Evolutionary conservation across 37 sponge, comb jelly and placozoan species (phyloP), one percentile per base, ranked within the genome.

Genomic region (Ephydatia muelleri): DNA sequence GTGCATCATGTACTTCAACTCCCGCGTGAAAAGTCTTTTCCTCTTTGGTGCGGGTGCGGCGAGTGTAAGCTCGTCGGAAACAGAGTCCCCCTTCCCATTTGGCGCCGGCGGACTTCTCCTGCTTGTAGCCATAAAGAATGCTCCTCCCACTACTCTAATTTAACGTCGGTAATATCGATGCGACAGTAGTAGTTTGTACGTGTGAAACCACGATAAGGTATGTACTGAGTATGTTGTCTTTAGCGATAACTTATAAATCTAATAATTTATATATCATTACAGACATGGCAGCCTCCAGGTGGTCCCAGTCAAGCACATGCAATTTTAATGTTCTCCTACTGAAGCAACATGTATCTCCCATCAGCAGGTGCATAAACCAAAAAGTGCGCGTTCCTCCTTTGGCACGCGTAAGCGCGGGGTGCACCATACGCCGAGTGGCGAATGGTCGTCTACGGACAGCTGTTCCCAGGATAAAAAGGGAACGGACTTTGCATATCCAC

Each of bases 1-100:
- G 77, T 97, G 96, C 93, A 99, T 97, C 97, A 99, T 99, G 70
- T 79, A 92, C 78, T 88, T 88, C 29, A 94, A 81, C 80, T 97
- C 97, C 67, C 94, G 85, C 23, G 78, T 91, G 47, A 95, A 94
- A 26, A 91, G 30, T 67, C 93, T 40, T 64, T 95, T 89, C 16
- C 57, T 57, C 57, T 57, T 57, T 14, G 57, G 57, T 14, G 57
- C 57, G 9, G 57, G 57, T 14, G 57, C 19, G 12, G 57, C 57
- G 19, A 57, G 12, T 14, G 19, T 14, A 57, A 57, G 57, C 16
- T 57, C 57, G 19, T 57, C 57, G 19, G 57, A 57, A 14, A 14
- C 57, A 57, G 57, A 57, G 57, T 57, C 57, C 16, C 57, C 57
- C 57, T 57, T 57, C 57, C 57, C 57, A 11, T 14, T 57, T 57